Conservation (phyloP, 2,888 invertebrate genomes). For the Dynastes maya region DNA sequence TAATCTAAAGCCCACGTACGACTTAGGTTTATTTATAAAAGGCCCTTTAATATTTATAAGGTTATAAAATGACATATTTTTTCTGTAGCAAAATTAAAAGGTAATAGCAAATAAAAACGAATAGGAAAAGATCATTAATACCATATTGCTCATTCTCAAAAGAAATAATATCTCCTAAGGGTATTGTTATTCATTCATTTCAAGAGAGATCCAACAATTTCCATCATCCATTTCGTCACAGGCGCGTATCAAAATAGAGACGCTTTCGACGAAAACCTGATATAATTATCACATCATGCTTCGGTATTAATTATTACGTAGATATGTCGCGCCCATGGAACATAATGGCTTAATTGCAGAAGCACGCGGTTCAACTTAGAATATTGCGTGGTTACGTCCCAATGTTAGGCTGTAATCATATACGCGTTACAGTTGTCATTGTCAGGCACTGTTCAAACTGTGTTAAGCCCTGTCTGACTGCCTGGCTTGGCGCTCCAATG, state of each 20-base stretch:
- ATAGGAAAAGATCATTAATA: too few species aligned
- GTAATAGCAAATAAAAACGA: too few species aligned
- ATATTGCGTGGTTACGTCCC: constrained; percentile 49
- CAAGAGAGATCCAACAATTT: background rate
- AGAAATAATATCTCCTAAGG: background rate
- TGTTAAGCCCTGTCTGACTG: constrained; percentile 51
- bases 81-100: too few species aligned
- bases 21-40: too few species aligned
- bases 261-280: constrained; percentile 25
- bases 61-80: too few species aligned
- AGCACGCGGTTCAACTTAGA: constrained; percentile 38
- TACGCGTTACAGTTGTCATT: constrained; percentile 64
- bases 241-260: background rate
- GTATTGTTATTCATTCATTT: background rate
- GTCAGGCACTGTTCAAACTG: constrained; percentile 59
- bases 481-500: constrained; percentile 11
- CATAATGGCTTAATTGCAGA: constrained; percentile 44
- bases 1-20: too few species aligned
- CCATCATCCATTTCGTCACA: background rate
- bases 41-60: too few species aligned
- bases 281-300: constrained; percentile 47
- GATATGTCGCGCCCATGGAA: constrained; percentile 41
- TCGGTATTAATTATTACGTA: constrained; percentile 41
- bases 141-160: background rate
- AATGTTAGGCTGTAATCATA: constrained; percentile 59